Evolutionary conservation across 2,888 invertebrate species (phyloP).

Genomic region (Dynastes hyllus): DNA sequence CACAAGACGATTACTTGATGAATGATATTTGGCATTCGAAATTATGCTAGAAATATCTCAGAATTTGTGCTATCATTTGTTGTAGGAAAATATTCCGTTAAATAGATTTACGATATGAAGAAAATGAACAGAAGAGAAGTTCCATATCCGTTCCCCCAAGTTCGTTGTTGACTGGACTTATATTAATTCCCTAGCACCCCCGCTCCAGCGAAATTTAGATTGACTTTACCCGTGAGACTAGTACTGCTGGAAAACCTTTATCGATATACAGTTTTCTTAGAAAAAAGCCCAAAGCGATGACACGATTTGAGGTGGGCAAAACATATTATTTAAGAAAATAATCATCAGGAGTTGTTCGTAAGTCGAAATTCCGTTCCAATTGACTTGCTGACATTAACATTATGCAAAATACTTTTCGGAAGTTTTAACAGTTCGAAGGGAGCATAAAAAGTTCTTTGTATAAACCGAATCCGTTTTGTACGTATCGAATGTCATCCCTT

Average conservation of each 20-base stretch:
- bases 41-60: too few species aligned
- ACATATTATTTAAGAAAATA: not conserved
- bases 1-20: too few species aligned
- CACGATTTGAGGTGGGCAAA: not conserved
- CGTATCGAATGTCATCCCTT: slow-evolving; percentile 57
- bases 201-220: slow-evolving; percentile 37
- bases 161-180: too few species aligned
- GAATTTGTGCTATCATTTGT: too few species aligned
- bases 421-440: slow-evolving; percentile 50
- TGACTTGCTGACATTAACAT: slow-evolving; percentile 51
- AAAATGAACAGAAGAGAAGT: too few species aligned
- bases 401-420: slow-evolving; percentile 53
- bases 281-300: not conserved
- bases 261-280: not conserved
- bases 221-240: slow-evolving; percentile 35
- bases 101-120: too few species aligned
- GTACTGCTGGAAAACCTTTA: not conserved
- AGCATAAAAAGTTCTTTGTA: slow-evolving; percentile 49
- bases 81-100: too few species aligned
- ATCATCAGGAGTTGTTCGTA: slow-evolving; percentile 7
- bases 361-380: slow-evolving; percentile 47
- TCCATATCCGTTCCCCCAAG: too few species aligned
- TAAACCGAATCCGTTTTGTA: slow-evolving; percentile 55
- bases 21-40: too few species aligned
- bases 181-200: too few species aligned